These are phyloP conservation scores for Caenorhabditis parvicauda DNA, from an alignment of 2,888 invertebrate genomes.

Conservation along the genomic window DNA sequence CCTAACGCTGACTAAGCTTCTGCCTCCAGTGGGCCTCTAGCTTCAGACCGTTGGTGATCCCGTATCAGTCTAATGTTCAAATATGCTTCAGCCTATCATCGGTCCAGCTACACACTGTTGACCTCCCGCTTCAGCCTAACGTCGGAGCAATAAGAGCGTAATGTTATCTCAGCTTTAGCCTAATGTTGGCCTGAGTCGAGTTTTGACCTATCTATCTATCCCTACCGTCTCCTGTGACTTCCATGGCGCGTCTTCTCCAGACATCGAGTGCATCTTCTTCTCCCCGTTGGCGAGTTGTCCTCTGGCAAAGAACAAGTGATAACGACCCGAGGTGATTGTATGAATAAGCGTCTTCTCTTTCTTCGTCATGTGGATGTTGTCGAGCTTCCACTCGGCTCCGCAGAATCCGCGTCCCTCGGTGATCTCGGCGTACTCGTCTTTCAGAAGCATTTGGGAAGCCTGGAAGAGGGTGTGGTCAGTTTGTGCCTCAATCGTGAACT, in stretches of 20 bases:
- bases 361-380: conserved; percentile 24
- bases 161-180: too few relatives aligned
- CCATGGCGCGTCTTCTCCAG: conserved; percentile 36
- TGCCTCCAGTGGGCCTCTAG: too few relatives aligned
- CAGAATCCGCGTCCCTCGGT: conserved; percentile 29
- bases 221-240: conserved; percentile 22
- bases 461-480: background rate
- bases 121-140: background rate
- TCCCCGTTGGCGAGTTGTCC: conserved; percentile 25
- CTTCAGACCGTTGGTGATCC: too few relatives aligned
- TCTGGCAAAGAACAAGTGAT: conserved; percentile 29
- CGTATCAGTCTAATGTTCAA: too few relatives aligned
- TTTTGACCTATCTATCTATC: too few relatives aligned
- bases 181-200: too few relatives aligned
- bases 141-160: too few relatives aligned
- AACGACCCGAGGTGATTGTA: conserved; percentile 27
- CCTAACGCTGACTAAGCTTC: too few relatives aligned
- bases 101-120: too few relatives aligned
- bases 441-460: conserved; percentile 28
- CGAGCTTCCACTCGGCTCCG: conserved; percentile 37
- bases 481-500: background rate
- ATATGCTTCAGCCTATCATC: too few relatives aligned
- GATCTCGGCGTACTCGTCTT: conserved; percentile 31
- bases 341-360: conserved; percentile 31
- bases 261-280: conserved; percentile 30